phyloP scores from a whole-genome alignment of 2,888 invertebrate species.

The Ichneumoninae sp. region DNA sequence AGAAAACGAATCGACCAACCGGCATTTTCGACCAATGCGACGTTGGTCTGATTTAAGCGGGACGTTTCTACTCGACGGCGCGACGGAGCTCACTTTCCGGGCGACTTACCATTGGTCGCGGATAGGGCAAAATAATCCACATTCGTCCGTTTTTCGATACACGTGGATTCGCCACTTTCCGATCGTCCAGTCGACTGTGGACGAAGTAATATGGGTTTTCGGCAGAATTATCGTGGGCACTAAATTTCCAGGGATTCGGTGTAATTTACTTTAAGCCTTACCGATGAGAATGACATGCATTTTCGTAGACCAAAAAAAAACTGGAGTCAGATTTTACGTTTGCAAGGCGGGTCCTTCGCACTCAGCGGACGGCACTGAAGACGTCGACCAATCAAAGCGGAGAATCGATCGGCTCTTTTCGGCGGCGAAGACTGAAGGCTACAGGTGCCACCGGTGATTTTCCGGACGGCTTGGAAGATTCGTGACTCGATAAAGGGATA shows the following conservation, averaged over 20 bases:
- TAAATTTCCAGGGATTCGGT: neutral
- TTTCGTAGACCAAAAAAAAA: neutral
- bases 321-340: neutral
- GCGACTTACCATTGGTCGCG: constrained; percentile 1
- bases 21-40: constrained; percentile 34
- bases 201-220: neutral
- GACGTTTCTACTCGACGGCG: constrained; percentile 41
- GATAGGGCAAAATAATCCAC: constrained; percentile 1
- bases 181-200: neutral
- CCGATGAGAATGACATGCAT: neutral
- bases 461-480: constrained; percentile 55
- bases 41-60: constrained; percentile 8
- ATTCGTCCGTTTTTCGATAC: neutral
- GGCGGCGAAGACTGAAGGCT: constrained; percentile 66
- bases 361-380: constrained; percentile 28
- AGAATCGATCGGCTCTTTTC: constrained; percentile 76
- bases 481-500: constrained; percentile 26
- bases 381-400: constrained; percentile 78
- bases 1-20: neutral
- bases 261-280: neutral
- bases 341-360: neutral
- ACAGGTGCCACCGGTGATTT: constrained; percentile 73
- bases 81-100: neutral
- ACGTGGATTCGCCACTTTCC: neutral
- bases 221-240: no score